Evolutionary conservation across 1,140 invertebrate genomes (phyloP), one percentile per base, ranked within the genome.

Genomic region (Neodiprion pinetum): DNA sequence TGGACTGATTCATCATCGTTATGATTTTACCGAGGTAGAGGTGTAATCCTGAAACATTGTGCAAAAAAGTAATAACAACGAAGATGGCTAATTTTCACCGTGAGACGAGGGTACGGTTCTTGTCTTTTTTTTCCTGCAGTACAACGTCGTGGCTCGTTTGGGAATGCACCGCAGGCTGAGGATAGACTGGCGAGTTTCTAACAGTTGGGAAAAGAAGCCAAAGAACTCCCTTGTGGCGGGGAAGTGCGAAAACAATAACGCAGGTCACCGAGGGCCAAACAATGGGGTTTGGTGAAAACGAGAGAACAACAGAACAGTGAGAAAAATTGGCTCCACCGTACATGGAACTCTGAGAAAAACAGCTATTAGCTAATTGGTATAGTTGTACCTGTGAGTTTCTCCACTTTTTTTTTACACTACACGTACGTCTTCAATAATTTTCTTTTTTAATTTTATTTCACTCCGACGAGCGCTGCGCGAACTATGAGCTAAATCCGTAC

Each of bases 191-290:
- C 9, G 11, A 5, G 53, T 61, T 14, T 17, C 11, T 17, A 61
- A 61, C 53, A 61, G 53, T 61, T 61, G 11, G 11, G 28, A 12
- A 61, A 61, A 61, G 53, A 61, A 61, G 53, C 53, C 53, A 61
- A 61, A 61, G n/a, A 61, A 17, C 53, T 61, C 53, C 11, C 53
- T 17, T 9, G 11, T 7, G 53, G 53, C 53, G 53, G 11, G 11
- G 11, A 61, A 61, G 53, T 61, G 53, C 53, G 53, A 61, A 61
- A 61, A 61, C 11, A 61, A 61, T 61, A 61, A 61, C 53, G n/a
- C 53, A 9, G 53, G 11, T 61, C 53, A 61, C 11, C 11, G 9
- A 17, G 53, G 53, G 53, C 53, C 7, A 61, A 61, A 61, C 53
- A 61, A 61, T 61, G 53, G 53, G n/a, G 11, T 9, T 17, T 61